These are phyloP conservation scores for Phallusia fumigata DNA, from an alignment of 23 tunicate species.

Conservation along the genomic window DNA sequence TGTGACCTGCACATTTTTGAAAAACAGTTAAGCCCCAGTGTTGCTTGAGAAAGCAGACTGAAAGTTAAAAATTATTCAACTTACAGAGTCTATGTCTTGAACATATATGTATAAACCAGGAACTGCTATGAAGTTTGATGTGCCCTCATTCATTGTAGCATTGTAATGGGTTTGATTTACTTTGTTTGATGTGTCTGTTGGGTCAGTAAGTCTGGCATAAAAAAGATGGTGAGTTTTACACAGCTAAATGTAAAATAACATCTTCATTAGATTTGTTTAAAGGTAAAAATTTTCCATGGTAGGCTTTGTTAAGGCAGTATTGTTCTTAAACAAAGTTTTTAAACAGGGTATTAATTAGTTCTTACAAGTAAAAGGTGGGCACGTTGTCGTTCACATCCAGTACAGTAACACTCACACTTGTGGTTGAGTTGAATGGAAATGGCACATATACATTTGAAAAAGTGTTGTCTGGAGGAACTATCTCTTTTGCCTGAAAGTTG, in stretches of 20 bases:
- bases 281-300: no score
- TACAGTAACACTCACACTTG: constrained; percentile 29
- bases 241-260: no score
- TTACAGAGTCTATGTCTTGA: constrained; percentile 48
- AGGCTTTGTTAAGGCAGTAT: no score
- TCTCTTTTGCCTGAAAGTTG: constrained; percentile 46
- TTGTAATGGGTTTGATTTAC: not conserved
- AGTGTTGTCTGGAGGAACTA: constrained; percentile 29
- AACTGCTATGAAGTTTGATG: constrained; percentile 28
- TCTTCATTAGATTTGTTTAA: no score
- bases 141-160: constrained; percentile 35
- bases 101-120: constrained; percentile 43
- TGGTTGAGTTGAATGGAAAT: constrained; percentile 22
- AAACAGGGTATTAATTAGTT: no score
- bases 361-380: constrained; percentile 51
- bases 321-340: no score
- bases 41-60: no score
- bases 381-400: constrained; percentile 42
- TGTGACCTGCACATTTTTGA: no score
- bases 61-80: not conserved
- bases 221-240: not conserved
- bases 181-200: not conserved
- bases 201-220: constrained; percentile 12
- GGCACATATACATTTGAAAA: not conserved
- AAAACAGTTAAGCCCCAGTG: no score